Percentiles rank a stretch among this genome's conserved stretches.
These are phyloP conservation scores for Pocillopora verrucosa DNA, from an alignment of 64 coral and sea anemone species.

Conservation along the genomic window DNA sequence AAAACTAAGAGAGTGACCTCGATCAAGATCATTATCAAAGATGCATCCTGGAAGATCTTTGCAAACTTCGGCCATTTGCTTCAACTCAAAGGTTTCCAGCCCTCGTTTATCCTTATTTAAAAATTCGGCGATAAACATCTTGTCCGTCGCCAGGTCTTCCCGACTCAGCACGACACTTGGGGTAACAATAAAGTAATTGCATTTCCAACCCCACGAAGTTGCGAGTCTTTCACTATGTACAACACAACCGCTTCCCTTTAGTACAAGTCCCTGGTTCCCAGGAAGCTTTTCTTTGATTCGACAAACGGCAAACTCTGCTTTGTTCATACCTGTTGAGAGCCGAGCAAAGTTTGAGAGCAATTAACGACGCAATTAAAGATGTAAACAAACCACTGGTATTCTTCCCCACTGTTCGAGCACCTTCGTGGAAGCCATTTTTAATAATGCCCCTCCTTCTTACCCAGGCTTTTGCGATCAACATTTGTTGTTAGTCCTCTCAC, in stretches of 20 bases:
- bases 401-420: background rate
- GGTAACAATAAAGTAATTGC: constrained; percentile 69
- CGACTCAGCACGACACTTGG: constrained; percentile 61
- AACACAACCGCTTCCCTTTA: constrained; percentile 75
- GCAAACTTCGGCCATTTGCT: constrained; percentile 70
- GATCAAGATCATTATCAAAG: constrained; percentile 21
- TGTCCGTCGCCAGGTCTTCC: constrained; percentile 68
- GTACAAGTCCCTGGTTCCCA: constrained; percentile 65
- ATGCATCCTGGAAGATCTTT: constrained; percentile 33
- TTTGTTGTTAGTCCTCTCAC: background rate
- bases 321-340: constrained; percentile 58
- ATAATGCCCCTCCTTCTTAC: background rate
- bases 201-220: constrained; percentile 76
- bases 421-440: constrained; percentile 3
- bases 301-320: constrained; percentile 75
- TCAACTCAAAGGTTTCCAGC: constrained; percentile 81
- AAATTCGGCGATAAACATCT: constrained; percentile 73
- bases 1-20: constrained; percentile 36
- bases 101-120: constrained; percentile 73
- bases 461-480: constrained; percentile 12
- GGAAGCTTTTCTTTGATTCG: constrained; percentile 88
- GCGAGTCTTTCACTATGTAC: constrained; percentile 58
- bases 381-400: background rate
- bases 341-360: background rate
- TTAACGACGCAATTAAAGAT: background rate